Evolutionary conservation across 2,797 vertebrate species (phyloP).

Genomic region (Meda fulgida): DNA sequence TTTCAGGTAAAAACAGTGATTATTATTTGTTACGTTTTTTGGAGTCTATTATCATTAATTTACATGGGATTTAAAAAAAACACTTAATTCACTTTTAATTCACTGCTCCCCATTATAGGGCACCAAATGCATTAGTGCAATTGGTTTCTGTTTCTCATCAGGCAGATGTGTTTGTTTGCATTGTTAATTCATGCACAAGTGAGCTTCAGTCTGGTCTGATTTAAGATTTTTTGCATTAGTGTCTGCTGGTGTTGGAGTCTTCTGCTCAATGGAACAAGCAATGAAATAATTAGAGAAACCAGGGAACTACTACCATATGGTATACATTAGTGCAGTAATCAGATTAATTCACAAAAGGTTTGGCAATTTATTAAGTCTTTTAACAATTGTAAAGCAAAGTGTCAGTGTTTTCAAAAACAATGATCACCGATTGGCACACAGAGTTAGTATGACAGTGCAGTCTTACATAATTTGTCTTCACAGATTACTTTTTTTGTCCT

Average conservation of each 20-base stretch:
- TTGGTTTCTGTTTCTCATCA: slow-evolving; percentile 43
- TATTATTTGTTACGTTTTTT: not conserved
- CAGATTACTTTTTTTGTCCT: not conserved
- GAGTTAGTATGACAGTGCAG: not conserved
- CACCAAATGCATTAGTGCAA: slow-evolving; percentile 20
- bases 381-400: not conserved
- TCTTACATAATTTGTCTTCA: not conserved
- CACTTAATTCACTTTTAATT: slow-evolving; percentile 23
- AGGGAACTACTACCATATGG: not conserved
- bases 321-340: slow-evolving; percentile 11
- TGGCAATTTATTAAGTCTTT: slow-evolving; percentile 11
- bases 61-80: slow-evolving; percentile 4
- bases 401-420: not conserved
- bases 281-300: not conserved
- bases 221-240: slow-evolving; percentile 26
- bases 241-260: slow-evolving; percentile 18
- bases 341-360: slow-evolving; percentile 16
- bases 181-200: slow-evolving; percentile 34
- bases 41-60: not conserved
- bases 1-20: not conserved
- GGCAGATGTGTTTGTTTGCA: slow-evolving; percentile 45
- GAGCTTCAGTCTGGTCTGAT: slow-evolving; percentile 14
- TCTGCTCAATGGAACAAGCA: not conserved
- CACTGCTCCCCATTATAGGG: not conserved
- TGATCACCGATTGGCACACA: not conserved